phyloP scores from a whole-genome alignment of 2,113 vertebrate species.

The Planiliza haematocheilus region DNA sequence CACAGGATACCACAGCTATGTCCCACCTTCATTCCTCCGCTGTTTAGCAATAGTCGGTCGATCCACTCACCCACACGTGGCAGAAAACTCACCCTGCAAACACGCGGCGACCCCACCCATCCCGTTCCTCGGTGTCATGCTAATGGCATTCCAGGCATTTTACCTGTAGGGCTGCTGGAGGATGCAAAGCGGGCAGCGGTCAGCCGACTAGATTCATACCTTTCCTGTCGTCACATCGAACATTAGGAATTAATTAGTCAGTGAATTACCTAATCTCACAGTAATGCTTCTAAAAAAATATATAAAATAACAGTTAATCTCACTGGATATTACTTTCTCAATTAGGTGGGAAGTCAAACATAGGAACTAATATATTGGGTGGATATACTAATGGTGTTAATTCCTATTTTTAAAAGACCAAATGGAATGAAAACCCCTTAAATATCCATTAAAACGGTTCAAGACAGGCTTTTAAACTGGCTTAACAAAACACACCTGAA shows the following conservation, averaged over 20 bases:
- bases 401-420: too few relatives aligned
- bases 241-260: too few relatives aligned
- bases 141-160: constrained; percentile 64
- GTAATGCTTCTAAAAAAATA: too few relatives aligned
- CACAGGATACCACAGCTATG: not conserved
- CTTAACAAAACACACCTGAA: too few relatives aligned
- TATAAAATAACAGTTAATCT: too few relatives aligned
- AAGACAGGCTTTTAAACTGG: too few relatives aligned
- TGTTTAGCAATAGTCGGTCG: constrained; percentile 1
- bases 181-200: not conserved
- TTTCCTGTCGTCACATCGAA: too few relatives aligned
- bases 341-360: not conserved
- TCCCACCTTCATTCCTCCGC: not conserved
- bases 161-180: constrained; percentile 27
- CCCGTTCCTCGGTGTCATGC: constrained; percentile 32
- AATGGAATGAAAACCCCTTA: too few relatives aligned
- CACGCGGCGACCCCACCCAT: constrained; percentile 35
- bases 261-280: too few relatives aligned
- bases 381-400: too few relatives aligned
- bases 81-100: constrained; percentile 29
- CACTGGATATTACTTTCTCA: not conserved
- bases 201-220: not conserved
- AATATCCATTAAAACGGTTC: too few relatives aligned
- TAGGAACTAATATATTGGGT: too few relatives aligned
- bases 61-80: not conserved